Conservation (phyloP, 1,140 invertebrate species). For the Conopomorpha cramerella region DNA sequence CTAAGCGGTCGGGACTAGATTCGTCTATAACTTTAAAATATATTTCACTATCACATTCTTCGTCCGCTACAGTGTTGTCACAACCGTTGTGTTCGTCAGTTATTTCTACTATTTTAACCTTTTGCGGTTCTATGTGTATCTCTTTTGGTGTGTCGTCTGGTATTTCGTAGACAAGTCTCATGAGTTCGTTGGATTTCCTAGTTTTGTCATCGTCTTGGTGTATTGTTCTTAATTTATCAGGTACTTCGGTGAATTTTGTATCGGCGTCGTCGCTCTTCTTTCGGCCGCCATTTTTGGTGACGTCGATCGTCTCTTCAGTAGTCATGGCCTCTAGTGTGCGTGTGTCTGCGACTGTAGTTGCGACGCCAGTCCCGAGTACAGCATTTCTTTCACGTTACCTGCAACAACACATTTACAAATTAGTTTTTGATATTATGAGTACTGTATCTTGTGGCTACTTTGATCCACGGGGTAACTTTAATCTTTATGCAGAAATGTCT, state of each 20-base stretch:
- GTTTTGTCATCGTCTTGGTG: too few species aligned
- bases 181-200: conserved; percentile 15
- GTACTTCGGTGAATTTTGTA: background rate
- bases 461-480: too few species aligned
- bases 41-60: background rate
- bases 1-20: background rate
- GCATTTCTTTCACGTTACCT: too few species aligned
- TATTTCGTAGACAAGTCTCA: conserved; percentile 12
- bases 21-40: background rate
- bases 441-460: too few species aligned
- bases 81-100: background rate
- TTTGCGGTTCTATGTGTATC: background rate
- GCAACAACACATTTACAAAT: too few species aligned
- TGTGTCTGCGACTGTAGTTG: too few species aligned
- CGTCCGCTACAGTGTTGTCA: background rate
- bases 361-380: too few species aligned
- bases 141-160: conserved; percentile 4
- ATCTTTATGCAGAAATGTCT: too few species aligned
- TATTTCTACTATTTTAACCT: background rate
- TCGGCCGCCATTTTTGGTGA: background rate
- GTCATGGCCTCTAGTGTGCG: background rate
- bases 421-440: too few species aligned
- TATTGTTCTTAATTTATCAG: conserved; percentile 11
- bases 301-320: background rate
- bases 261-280: background rate